These are phyloP conservation scores for Acropternis orthonyx DNA, from an alignment of 2,797 vertebrate genomes.

Conservation along the genomic window DNA sequence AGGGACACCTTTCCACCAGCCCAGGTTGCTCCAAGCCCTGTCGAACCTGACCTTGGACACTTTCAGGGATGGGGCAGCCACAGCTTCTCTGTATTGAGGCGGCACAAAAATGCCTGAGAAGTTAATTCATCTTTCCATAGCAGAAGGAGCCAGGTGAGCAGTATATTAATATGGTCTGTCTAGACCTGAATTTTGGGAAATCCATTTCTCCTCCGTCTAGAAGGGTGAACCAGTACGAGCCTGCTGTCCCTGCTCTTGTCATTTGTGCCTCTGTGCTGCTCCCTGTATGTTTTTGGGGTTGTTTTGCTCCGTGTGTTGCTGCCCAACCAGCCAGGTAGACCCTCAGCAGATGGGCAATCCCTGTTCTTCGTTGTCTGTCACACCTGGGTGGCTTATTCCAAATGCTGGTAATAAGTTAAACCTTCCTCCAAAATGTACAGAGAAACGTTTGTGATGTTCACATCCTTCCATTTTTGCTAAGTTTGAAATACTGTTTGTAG, in stretches of 20 bases:
- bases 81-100: background rate
- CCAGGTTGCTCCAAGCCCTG: rapidly evolving
- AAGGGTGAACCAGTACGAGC: background rate
- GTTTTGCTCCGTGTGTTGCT: background rate
- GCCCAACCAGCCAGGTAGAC: background rate
- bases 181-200: background rate
- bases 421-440: background rate
- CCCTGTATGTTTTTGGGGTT: rapidly evolving
- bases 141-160: background rate
- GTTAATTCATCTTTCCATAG: background rate
- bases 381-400: background rate
- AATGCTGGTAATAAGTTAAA: background rate
- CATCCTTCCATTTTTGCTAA: background rate
- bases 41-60: background rate
- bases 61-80: background rate
- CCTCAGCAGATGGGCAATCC: background rate
- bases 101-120: background rate
- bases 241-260: background rate
- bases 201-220: background rate
- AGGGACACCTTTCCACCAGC: background rate
- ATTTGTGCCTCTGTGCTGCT: background rate
- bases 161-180: background rate
- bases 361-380: background rate
- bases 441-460: background rate
- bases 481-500: background rate